Base-by-base conservation (phyloP, 2,113 vertebrate genomes). In the Pelecanus crispus region DNA sequence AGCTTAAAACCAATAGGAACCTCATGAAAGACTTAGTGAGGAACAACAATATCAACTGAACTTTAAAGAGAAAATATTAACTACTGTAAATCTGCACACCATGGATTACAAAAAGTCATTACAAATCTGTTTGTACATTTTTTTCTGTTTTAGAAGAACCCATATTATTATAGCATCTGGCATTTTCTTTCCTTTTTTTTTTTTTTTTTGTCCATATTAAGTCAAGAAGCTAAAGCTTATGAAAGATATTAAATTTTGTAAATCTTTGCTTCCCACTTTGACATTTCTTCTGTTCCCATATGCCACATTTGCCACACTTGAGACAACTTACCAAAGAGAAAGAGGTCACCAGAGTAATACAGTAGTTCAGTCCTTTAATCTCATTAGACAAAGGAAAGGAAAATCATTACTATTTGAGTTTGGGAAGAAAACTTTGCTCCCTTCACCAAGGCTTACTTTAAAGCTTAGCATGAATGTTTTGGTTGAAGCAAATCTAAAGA, bases 31-130 rank as follows among this genome's bases (percentile, higher is more conserved):
- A 56, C 42, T 89, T 82, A 82, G 44, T 32, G 89, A 87, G 28
- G 56, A 92, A 81, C 53, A 94, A 92, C 49, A 94, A 79, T 77
- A 86, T 52, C 87, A 96, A 73, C 88, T 95, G 92, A 97, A 96
- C 84, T 97, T 95, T 94, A 95, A 80, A 97, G 78, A 89, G 89
- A 95, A 96, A 96, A 95, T 94, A 92, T 79, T 90, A 95, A 63
- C 59, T 77, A 84, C 19, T 68, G 66, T 58, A 93, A 95, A 94
- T 87, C 81, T 92, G 56, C 20, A 66, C 58, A 79, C 56, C 17
- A 17, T n/a, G 89, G 81, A 95, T 91, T 95, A 95, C 59, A 75
- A 90, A 92, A 94, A 92, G 36, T 79, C 66, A 88, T 95, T 91
- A 94, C 62, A 92, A 95, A 95, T 92, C 95, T 91, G 53, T 94